phyloP scores from a whole-genome alignment of 2,888 invertebrate species.

The Epinotia brunnichana region DNA sequence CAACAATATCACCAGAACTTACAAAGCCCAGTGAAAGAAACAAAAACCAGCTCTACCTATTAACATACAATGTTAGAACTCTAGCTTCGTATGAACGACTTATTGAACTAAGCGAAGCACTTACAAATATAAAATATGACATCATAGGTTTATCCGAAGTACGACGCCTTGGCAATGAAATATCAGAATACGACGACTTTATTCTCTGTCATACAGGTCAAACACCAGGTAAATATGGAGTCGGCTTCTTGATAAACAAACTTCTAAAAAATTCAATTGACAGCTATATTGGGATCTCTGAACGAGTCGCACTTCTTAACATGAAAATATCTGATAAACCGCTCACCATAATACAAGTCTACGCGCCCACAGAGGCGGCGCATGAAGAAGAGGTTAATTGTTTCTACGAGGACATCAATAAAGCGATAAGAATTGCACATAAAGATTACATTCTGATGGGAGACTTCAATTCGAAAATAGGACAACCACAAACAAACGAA shows the following conservation, averaged over 20 bases:
- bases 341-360: too few species aligned
- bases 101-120: neutral
- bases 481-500: too few species aligned
- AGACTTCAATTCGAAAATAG: too few species aligned
- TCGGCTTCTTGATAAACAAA: neutral
- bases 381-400: too few species aligned
- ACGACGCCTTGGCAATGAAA: neutral
- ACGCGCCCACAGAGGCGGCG: too few species aligned
- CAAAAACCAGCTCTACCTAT: neutral
- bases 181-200: neutral
- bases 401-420: too few species aligned
- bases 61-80: neutral
- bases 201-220: neutral
- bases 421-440: too few species aligned
- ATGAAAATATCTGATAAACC: too few species aligned
- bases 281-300: too few species aligned
- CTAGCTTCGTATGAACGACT: neutral
- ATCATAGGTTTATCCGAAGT: too few species aligned
- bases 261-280: neutral
- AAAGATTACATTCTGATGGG: too few species aligned
- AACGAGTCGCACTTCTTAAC: too few species aligned
- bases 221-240: neutral
- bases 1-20: neutral
- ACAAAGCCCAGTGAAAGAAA: neutral
- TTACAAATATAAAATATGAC: neutral